Percentiles rank a stretch among this genome's conserved stretches.
These are phyloP conservation scores for Cremastinae sp. DNA, from an alignment of 2,888 invertebrate species.

Conservation along the genomic window DNA sequence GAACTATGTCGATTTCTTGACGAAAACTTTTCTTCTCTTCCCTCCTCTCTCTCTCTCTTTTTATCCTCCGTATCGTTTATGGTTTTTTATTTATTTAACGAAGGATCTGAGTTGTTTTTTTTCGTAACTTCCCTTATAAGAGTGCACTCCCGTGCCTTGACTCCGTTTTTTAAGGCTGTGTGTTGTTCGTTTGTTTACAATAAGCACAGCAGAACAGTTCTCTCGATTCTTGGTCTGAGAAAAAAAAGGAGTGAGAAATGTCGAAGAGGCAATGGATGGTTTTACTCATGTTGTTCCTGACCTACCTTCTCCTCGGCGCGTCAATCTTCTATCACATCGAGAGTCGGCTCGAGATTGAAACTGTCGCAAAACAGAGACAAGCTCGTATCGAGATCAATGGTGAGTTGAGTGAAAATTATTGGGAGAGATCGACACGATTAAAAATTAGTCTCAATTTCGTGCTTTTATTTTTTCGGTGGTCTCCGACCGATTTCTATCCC, in stretches of 20 bases:
- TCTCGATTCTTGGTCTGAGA: neutral
- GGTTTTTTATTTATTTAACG: constrained; percentile 9
- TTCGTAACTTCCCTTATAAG: too few species aligned
- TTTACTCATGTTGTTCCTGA: constrained; percentile 87
- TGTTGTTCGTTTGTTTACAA: neutral
- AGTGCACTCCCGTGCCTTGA: neutral
- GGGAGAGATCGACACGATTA: too few species aligned
- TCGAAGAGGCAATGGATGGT: constrained; percentile 90
- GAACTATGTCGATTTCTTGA: constrained; percentile 68
- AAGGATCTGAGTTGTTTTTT: neutral
- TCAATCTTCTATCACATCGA: constrained; percentile 92
- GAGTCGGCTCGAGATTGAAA: constrained; percentile 86
- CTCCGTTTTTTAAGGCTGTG: neutral
- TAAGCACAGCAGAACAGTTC: neutral
- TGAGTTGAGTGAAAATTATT: constrained; percentile 77
- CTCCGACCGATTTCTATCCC: too few species aligned
- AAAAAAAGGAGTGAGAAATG: constrained; percentile 81
- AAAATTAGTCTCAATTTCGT: neutral
- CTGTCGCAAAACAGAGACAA: constrained; percentile 83
- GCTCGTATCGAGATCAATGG: constrained; percentile 87
- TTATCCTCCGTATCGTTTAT: too few species aligned
- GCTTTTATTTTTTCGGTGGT: neutral
- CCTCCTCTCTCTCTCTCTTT: neutral
- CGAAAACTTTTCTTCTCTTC: constrained; percentile 55
- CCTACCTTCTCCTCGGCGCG: constrained; percentile 91